These are phyloP conservation scores for Aptenodytes patagonicus DNA, from an alignment of 2,113 vertebrate species.

Conservation along the genomic window DNA sequence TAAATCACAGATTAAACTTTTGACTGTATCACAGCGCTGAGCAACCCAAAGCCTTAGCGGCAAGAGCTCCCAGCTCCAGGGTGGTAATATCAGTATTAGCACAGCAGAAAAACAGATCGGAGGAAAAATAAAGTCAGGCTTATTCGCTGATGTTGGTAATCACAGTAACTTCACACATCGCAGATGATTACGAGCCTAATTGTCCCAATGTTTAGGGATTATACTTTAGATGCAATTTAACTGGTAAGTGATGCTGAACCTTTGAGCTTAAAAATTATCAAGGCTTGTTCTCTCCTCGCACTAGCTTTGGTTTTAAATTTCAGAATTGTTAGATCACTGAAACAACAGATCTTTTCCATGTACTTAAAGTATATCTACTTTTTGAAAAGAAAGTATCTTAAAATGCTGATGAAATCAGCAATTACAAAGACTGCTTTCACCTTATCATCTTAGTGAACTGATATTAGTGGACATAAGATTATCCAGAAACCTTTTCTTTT, in stretches of 20 bases:
- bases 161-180: not conserved
- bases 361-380: not conserved
- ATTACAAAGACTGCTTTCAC: not conserved
- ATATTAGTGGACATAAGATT: not conserved
- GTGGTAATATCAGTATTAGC: not conserved
- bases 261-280: not conserved
- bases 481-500: not conserved
- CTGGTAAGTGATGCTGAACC: not conserved
- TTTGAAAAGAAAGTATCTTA: not conserved
- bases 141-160: not conserved
- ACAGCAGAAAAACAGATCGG: not conserved
- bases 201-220: not conserved
- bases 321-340: not conserved
- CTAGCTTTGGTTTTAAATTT: not conserved
- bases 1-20: constrained; percentile 25
- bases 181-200: not conserved
- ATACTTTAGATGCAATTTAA: not conserved
- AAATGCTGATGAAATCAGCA: not conserved
- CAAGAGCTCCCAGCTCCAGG: not conserved
- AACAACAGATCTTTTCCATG: not conserved
- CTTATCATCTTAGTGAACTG: not conserved
- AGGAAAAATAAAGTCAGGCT: not conserved
- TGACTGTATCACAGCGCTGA: not conserved
- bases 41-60: not conserved
- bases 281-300: not conserved